These are phyloP conservation scores for Ricordea florida DNA, from an alignment of 92 coral and sea anemone species.

Conservation along the genomic window DNA sequence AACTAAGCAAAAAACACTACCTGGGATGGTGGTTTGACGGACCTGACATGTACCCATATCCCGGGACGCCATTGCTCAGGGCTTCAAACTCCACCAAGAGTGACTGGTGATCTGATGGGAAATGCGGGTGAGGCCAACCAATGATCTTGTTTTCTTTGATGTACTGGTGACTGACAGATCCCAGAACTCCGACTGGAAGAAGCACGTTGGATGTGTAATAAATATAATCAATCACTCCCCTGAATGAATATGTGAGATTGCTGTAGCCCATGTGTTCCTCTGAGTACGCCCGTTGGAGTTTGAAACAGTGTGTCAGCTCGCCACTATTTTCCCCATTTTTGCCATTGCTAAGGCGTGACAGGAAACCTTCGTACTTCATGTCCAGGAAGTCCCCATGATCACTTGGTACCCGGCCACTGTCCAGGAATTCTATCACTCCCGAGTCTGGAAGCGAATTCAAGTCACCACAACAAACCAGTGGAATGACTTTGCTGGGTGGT, in stretches of 20 bases:
- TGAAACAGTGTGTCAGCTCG: slow-evolving; percentile 90
- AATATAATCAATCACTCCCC: slow-evolving; percentile 95
- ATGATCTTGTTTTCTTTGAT: slow-evolving; percentile 86
- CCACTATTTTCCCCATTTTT: slow-evolving; percentile 84
- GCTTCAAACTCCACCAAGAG: slow-evolving; percentile 96
- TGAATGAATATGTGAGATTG: slow-evolving; percentile 90
- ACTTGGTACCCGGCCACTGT: slow-evolving; percentile 86
- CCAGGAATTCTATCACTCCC: slow-evolving; percentile 96
- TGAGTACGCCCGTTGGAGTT: slow-evolving; percentile 81
- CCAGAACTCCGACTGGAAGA: slow-evolving; percentile 81
- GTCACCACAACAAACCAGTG: slow-evolving; percentile 96
- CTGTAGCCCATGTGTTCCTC: slow-evolving; percentile 84
- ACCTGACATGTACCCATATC: slow-evolving; percentile 68
- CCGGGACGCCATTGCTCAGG: slow-evolving; percentile 64
- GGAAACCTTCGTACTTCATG: slow-evolving; percentile 92
- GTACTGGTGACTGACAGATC: slow-evolving; percentile 85
- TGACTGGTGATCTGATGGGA: slow-evolving; percentile 98
- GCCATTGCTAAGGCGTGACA: slow-evolving; percentile 87
- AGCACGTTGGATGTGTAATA: slow-evolving; percentile 86
- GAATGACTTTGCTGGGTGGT: slow-evolving; percentile 83
- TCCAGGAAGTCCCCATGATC: slow-evolving; percentile 97
- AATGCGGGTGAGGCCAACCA: slow-evolving; percentile 99
- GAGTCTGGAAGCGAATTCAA: slow-evolving; percentile 96
- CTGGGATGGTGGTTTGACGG: slow-evolving; percentile 53
- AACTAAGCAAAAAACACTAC: slow-evolving; percentile 16